These are phyloP conservation scores for Jaculus jaculus DNA, from an alignment of 2,113 vertebrate species.

Conservation along the genomic window DNA sequence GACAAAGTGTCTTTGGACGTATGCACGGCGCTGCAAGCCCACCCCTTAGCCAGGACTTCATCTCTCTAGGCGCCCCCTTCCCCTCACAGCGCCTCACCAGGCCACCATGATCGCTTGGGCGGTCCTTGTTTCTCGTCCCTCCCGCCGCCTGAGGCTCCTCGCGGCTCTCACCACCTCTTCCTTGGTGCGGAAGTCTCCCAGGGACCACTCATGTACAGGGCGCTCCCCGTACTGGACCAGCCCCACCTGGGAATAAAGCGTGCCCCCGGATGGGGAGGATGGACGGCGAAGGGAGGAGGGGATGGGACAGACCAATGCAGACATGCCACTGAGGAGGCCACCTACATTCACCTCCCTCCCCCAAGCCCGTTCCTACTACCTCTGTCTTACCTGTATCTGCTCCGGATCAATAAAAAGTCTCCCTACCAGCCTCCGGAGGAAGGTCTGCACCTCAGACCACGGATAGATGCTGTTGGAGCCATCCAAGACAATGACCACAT, in stretches of 20 bases:
- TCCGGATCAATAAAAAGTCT: constrained; percentile 96
- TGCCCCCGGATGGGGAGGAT: rapidly evolving
- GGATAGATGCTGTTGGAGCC: constrained; percentile 99
- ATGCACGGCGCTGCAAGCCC: neutral
- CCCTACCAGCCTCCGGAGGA: constrained; percentile 95
- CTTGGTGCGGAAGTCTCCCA: constrained; percentile 91
- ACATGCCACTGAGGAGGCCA: neutral
- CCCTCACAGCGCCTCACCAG: constrained; percentile 85
- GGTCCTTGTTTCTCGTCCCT: constrained; percentile 94
- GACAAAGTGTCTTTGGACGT: neutral
- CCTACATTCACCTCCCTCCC: neutral
- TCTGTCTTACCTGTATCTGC: constrained; percentile 93
- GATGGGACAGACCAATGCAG: neutral
- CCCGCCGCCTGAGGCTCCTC: constrained; percentile 94
- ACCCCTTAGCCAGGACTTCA: constrained; percentile 61
- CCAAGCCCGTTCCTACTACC: neutral
- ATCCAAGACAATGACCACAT: constrained; percentile 96
- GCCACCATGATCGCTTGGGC: constrained; percentile 91
- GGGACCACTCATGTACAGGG: constrained; percentile 92
- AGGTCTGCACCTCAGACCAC: constrained; percentile 96
- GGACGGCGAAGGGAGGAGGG: neutral
- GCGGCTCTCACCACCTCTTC: constrained; percentile 92
- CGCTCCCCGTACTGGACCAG: constrained; percentile 95
- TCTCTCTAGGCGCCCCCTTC: neutral
- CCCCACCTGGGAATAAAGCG: constrained; percentile 87